A percentile compares a stretch with the other conserved stretches of the same genome.
Conservation (phyloP, 2,888 invertebrate genomes). For the Melinaea marsaeus region DNA sequence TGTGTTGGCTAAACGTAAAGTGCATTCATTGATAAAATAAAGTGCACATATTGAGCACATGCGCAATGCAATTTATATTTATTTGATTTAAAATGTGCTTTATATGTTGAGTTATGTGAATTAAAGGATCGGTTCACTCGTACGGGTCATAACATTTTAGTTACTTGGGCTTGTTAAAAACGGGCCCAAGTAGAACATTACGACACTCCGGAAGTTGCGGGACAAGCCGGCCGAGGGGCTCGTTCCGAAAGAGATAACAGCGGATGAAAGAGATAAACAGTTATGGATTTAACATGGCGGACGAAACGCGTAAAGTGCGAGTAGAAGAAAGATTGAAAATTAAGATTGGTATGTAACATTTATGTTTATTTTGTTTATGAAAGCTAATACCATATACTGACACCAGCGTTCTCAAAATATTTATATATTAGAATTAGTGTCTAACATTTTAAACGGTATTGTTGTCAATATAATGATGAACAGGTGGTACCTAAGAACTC, state of each 20-base stretch:
- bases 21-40: constrained; percentile 70
- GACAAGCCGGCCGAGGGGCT: constrained; percentile 72
- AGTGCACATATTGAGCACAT: constrained; percentile 66
- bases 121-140: constrained; percentile 40
- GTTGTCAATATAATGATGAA: constrained; percentile 64
- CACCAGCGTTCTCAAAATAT: constrained; percentile 1
- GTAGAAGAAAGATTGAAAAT: constrained; percentile 95
- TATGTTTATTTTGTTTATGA: constrained; percentile 27
- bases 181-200: constrained; percentile 73
- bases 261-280: constrained; percentile 80
- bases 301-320: constrained; percentile 93
- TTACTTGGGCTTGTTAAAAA: constrained; percentile 46
- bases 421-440: constrained; percentile 12
- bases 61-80: constrained; percentile 61
- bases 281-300: constrained; percentile 95
- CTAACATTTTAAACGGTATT: constrained; percentile 40
- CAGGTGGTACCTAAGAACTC: constrained; percentile 60
- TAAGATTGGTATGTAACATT: constrained; percentile 89
- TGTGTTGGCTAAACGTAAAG: constrained; percentile 44
- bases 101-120: constrained; percentile 44
- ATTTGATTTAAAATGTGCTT: constrained; percentile 38
- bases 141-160: constrained; percentile 48
- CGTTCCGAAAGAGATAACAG: constrained; percentile 78
- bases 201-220: constrained; percentile 78
- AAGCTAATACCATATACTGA: constrained; percentile 5